These are phyloP conservation scores for Plectrocnemia conspersa DNA, from an alignment of 1,140 invertebrate species.

Conservation along the genomic window DNA sequence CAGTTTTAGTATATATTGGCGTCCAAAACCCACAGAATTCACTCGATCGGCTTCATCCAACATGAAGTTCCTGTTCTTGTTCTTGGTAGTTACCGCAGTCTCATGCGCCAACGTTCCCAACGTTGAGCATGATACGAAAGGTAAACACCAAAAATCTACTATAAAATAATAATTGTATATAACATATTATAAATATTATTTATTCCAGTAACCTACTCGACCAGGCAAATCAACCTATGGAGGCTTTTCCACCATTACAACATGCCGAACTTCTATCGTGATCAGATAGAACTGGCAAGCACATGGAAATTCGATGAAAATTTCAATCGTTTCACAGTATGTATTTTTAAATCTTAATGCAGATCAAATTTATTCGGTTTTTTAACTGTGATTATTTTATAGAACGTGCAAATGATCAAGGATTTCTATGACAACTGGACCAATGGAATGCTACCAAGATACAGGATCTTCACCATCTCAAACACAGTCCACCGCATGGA, in stretches of 20 bases:
- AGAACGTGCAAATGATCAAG: conserved; percentile 50
- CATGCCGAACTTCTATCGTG: conserved; percentile 37
- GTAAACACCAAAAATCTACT: conserved; percentile 62
- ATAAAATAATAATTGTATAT: conserved; percentile 38
- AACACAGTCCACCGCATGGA: conserved; percentile 49
- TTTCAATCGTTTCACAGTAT: conserved; percentile 34
- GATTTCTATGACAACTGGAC: conserved; percentile 52
- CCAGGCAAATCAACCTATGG: conserved; percentile 48
- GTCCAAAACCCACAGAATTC: too few species aligned
- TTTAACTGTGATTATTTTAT: conserved; percentile 11
- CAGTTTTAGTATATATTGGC: too few species aligned
- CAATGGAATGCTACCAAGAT: conserved; percentile 45
- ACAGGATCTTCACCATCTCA: conserved; percentile 52
- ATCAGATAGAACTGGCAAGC: conserved; percentile 41
- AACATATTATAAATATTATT: conserved; percentile 42
- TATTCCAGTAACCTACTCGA: conserved; percentile 51
- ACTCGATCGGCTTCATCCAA: neutral
- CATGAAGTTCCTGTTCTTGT: conserved; percentile 20
- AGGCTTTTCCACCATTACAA: conserved; percentile 39
- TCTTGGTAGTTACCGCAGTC: conserved; percentile 4
- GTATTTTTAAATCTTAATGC: conserved; percentile 45
- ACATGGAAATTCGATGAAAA: conserved; percentile 38
- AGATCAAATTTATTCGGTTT: conserved; percentile 43
- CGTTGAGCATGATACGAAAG: conserved; percentile 61
- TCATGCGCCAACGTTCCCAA: neutral